A percentile compares a stretch with the other conserved stretches of the same genome.
phyloP scores from a whole-genome alignment of 2,113 vertebrate species.

The Piprites chloris region DNA sequence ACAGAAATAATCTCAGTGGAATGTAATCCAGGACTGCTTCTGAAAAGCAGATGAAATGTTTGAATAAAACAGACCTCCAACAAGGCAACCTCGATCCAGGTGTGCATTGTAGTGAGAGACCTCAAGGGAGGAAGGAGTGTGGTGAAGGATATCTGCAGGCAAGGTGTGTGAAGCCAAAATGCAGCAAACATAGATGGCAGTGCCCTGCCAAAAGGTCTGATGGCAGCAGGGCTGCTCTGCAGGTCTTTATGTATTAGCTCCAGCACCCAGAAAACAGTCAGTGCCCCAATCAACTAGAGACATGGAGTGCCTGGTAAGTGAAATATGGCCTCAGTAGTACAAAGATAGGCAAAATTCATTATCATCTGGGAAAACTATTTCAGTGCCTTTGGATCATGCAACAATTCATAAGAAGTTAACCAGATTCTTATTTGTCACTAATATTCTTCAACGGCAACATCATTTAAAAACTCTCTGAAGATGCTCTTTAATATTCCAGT shows the following conservation, averaged over 20 bases:
- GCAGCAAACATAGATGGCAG: neutral
- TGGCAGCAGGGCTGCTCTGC: neutral
- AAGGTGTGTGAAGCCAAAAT: neutral
- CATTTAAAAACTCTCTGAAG: neutral
- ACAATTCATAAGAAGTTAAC: neutral
- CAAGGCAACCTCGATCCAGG: neutral
- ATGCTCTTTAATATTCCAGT: neutral
- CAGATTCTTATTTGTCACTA: neutral
- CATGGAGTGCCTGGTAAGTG: neutral
- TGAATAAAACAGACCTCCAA: neutral
- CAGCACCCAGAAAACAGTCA: neutral
- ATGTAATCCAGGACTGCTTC: neutral
- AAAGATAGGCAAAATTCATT: neutral
- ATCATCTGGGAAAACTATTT: neutral
- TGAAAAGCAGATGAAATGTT: neutral
- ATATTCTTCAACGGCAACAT: neutral
- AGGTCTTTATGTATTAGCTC: neutral
- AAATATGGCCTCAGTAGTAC: neutral
- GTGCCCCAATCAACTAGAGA: neutral
- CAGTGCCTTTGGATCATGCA: neutral
- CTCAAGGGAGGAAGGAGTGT: neutral
- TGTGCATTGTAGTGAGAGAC: neutral
- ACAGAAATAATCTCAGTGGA: neutral
- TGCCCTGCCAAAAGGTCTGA: neutral
- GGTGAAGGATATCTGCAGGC: neutral